These are phyloP conservation scores for Micromys minutus DNA, from an alignment of 2,113 vertebrate species.

Conservation along the genomic window DNA sequence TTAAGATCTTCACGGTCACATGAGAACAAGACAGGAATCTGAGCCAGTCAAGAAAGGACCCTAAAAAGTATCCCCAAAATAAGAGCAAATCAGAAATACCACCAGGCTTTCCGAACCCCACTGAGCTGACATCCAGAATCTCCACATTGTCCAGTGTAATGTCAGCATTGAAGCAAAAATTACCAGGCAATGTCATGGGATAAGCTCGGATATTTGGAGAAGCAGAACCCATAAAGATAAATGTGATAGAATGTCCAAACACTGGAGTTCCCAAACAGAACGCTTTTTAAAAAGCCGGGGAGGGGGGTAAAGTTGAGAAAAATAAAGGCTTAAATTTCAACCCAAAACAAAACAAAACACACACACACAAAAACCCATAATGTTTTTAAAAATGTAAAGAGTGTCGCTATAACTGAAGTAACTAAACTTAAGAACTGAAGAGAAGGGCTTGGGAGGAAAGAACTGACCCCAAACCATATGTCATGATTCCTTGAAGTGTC, in stretches of 20 bases:
- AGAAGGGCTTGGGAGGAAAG: neutral
- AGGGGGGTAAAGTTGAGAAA: neutral
- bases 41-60: neutral
- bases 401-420: neutral
- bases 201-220: neutral
- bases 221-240: neutral
- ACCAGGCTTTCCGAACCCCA: neutral
- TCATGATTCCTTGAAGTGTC: neutral
- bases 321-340: neutral
- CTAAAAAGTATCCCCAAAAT: neutral
- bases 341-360: neutral
- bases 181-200: neutral
- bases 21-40: neutral
- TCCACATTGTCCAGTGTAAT: neutral
- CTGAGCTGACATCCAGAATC: neutral
- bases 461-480: neutral
- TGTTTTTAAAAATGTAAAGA: neutral
- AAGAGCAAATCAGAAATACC: neutral
- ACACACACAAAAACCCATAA: neutral
- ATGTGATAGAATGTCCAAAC: neutral
- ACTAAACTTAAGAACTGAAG: constrained; percentile 36
- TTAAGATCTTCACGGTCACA: neutral
- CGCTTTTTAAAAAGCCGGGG: neutral
- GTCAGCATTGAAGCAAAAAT: constrained; percentile 36
- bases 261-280: neutral